Conservation (phyloP, 2,113 vertebrate genomes). For the Lasiurus cinereus region DNA sequence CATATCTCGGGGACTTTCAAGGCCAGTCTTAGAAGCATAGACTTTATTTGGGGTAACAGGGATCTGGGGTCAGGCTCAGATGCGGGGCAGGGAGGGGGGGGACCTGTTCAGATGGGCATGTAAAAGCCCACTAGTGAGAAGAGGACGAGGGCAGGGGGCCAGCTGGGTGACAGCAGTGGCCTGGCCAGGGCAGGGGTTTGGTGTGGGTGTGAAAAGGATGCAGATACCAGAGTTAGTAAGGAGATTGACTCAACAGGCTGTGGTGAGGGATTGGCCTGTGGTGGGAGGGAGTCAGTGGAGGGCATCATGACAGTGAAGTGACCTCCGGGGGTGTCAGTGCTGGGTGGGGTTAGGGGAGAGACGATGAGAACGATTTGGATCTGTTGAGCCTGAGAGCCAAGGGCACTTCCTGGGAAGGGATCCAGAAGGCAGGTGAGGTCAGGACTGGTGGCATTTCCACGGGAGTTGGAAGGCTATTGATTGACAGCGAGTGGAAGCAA, state of each 20-base stretch:
- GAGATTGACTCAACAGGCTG: neutral
- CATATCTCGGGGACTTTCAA: neutral
- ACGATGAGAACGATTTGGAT: neutral
- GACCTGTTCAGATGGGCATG: neutral
- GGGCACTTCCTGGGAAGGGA: neutral
- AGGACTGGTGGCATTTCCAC: neutral
- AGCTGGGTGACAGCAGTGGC: fast-evolving
- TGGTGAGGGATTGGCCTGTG: neutral
- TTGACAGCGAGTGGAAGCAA: neutral
- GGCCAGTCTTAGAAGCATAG: neutral
- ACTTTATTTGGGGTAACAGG: neutral
- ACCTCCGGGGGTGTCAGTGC: neutral
- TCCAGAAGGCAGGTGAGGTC: neutral
- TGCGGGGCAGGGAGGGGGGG: neutral
- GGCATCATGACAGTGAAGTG: neutral
- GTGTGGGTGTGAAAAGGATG: too few relatives aligned
- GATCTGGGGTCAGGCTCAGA: neutral
- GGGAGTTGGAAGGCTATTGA: neutral
- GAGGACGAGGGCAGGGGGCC: neutral
- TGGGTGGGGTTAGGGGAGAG: neutral
- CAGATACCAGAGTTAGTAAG: neutral
- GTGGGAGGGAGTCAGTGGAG: neutral
- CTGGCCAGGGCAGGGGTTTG: neutral
- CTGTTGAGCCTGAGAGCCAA: neutral
- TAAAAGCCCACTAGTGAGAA: neutral